Evolutionary conservation across 2,888 invertebrate genomes (phyloP).

Genomic region (Gnatocerus cornutus): DNA sequence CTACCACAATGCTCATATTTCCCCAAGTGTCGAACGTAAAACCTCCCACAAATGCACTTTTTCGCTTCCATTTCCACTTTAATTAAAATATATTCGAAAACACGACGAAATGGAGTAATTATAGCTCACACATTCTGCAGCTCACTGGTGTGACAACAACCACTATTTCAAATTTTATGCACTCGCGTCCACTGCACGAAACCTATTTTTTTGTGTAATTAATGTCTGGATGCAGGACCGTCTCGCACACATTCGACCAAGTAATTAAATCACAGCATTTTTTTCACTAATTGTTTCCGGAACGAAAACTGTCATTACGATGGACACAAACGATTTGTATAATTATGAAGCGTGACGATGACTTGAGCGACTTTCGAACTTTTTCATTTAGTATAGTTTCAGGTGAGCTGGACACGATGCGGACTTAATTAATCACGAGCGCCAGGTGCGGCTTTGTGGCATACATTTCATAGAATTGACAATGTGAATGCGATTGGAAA

Average conservation of each 20-base stretch:
- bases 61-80: not conserved
- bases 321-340: conserved; percentile 11
- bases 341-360: conserved; percentile 9
- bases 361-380: no score
- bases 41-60: conserved; percentile 1
- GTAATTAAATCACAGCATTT: conserved; percentile 10
- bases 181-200: conserved; percentile 20
- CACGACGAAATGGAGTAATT: conserved; percentile 21
- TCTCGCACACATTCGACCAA: not conserved
- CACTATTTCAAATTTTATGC: conserved; percentile 35
- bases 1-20: no score
- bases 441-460: not conserved
- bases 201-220: conserved; percentile 21
- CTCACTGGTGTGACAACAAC: conserved; percentile 9
- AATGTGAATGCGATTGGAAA: no score
- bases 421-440: conserved; percentile 1
- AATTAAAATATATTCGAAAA: conserved; percentile 23
- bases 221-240: conserved; percentile 14
- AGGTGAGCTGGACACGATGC: conserved; percentile 12
- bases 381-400: conserved; percentile 6
- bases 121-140: conserved; percentile 12
- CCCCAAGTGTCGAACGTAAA: not conserved
- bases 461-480: not conserved
- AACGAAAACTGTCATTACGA: no score
- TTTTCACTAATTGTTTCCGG: not conserved